Percentiles rank a stretch among this genome's conserved stretches.
phyloP scores from a whole-genome alignment of 2,797 vertebrate species.

The Gymnocypris eckloni region DNA sequence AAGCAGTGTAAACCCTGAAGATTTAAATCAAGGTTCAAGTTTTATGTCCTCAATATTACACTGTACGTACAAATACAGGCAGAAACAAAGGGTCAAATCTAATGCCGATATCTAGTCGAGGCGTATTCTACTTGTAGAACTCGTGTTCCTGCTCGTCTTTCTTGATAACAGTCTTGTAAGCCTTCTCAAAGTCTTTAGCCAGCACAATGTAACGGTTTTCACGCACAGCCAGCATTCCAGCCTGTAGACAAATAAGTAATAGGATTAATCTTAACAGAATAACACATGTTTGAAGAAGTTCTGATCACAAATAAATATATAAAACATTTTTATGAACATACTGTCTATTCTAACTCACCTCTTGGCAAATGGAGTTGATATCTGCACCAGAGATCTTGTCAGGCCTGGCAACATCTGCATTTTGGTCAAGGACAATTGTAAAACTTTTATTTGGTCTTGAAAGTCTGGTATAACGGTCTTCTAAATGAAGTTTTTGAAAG shows the following conservation, averaged over 20 bases:
- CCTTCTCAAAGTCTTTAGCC: constrained; percentile 95
- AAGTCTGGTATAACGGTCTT: background rate
- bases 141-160: constrained; percentile 96
- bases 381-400: constrained; percentile 96
- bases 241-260: constrained; percentile 71
- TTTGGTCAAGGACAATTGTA: constrained; percentile 74
- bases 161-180: constrained; percentile 94
- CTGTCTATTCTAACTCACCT: constrained; percentile 75
- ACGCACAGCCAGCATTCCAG: constrained; percentile 92
- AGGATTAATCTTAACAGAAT: background rate
- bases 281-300: background rate
- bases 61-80: constrained; percentile 40
- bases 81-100: constrained; percentile 13
- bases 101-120: background rate
- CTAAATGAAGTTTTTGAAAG: background rate
- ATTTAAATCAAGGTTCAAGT: constrained; percentile 54
- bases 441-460: background rate
- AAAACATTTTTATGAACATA: background rate
- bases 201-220: constrained; percentile 95
- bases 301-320: background rate
- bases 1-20: constrained; percentile 55
- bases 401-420: constrained; percentile 89
- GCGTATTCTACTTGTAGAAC: constrained; percentile 88
- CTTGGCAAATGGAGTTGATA: constrained; percentile 96
- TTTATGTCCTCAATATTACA: constrained; percentile 29